Base-by-base conservation (phyloP, 2,888 invertebrate species). In the Diarsia brunnea region DNA sequence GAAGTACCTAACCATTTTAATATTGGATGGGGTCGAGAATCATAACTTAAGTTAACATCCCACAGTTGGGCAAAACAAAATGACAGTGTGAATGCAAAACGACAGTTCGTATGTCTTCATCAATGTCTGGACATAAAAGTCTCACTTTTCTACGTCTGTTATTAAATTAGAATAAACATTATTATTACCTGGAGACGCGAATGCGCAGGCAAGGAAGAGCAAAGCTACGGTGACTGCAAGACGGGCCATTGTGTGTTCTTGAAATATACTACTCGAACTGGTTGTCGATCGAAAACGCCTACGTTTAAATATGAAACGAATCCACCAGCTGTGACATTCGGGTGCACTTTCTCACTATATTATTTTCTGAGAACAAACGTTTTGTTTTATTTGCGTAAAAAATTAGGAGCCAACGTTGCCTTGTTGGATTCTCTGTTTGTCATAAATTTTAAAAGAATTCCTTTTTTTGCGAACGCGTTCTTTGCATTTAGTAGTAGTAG, bases 161-260 rank as follows among this genome's bases (percentile, higher is more conserved):
- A 4, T 24, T 16, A 12, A 45, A 12, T 45, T 31, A 16, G 4
- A 45, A 19, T 61, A 65, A 45, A 49, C 10, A 53, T n/a, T 16
- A 63, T 45, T 16, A 14, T 67, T 71, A 78, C 78, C 73, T 72
- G 78, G 77, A 16, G 12, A 45, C 45, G 77, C 67, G 47, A 24
- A 10, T 43, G 21, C 53, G 67, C 77, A 61, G 24, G 45, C 67
- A 61, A 77, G 4, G 14, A 65, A 65, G 8, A 76, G 21, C 5
- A 61, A 53, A 53, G 45, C 61, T 27, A 53, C 16, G 24, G 53
- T 53, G 51, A 76, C 47, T 49, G 61, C 31, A 45, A 67, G 49
- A 60, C 31, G 58, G 8, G 66, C 49, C 75, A 75, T 75, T 43
- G 27, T 75, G 65, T 38, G 43, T 43, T 49, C 19, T 49, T 58